Base-by-base conservation (phyloP, 2,797 vertebrate genomes). In the Thaleichthys pacificus region DNA sequence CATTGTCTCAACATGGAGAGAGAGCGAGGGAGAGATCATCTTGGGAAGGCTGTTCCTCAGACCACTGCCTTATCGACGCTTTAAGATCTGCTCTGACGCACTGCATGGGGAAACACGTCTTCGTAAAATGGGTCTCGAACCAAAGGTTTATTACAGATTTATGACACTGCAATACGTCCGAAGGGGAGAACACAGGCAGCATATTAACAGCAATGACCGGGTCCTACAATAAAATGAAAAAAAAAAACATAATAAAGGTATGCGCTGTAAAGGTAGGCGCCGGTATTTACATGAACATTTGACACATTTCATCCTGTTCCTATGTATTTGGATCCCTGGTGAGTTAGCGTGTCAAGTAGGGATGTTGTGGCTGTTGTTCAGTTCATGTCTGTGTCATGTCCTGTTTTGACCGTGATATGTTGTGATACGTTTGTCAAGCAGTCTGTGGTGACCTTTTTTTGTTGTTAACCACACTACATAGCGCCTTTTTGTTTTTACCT, bases 1-100 rank as follows among this genome's bases (percentile, higher is more conserved):
- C 64, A 26, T 66, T 66, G 64, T 66, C 64, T 66, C n/a, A 24
- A 66, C 24, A 47, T 26, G 64, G 42, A 66, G 42, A 21, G n/a
- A 19, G 21, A 66, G 9, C n/a, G n/a, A n/a, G n/a, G n/a, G n/a
- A 42, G 38, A 66, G 3, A 49, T 21, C 32, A 22, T 24, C 38
- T 47, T 66, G 38, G 64, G 11, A 24, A 42, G 64, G 38, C 21
- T 47, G 22, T 47, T 66, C 38, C 22, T 42, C n/a, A 49, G 22
- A 66, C 22, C 42, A 49, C 4, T 49, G 64, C 35, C 24, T 38
- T 49, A 15, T 24, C 38, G 4, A 22, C 38, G 42, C 22, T 49
- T 6, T 35, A 3, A 49, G 42, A 65, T 65, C 35, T 14, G 17
- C 38, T 11, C 9, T 22, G 64, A 26, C 17, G 22, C 42, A 42